Percentiles rank a stretch among this genome's conserved stretches.
Conservation (phyloP, 2,888 invertebrate genomes). For the Pyralis farinalis region DNA sequence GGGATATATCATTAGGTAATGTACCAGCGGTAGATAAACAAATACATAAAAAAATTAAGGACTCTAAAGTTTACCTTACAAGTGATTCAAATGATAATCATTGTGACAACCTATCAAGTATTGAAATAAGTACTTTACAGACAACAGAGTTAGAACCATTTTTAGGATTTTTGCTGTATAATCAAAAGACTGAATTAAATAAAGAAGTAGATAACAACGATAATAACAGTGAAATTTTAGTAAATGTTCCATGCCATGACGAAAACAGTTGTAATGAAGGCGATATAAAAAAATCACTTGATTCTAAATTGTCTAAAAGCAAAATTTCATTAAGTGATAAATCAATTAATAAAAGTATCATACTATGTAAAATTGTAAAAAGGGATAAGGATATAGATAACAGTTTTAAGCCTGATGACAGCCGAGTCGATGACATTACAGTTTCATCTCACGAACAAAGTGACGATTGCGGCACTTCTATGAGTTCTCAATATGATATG, state of each 20-base stretch:
- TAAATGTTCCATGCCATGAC: neutral
- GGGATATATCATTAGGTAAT: too few relatives aligned
- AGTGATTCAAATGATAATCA: too few relatives aligned
- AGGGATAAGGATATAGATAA: too few relatives aligned
- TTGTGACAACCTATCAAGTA: slow-evolving; percentile 6
- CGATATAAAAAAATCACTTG: neutral
- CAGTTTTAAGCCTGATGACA: too few relatives aligned
- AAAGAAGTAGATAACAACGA: neutral
- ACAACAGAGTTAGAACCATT: slow-evolving; percentile 44
- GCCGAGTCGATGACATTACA: neutral
- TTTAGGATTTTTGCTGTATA: slow-evolving; percentile 35
- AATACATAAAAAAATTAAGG: too few relatives aligned
- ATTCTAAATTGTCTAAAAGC: neutral
- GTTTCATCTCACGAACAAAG: neutral
- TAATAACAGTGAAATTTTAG: neutral
- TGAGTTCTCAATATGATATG: slow-evolving; percentile 26
- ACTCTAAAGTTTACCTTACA: too few relatives aligned
- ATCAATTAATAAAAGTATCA: slow-evolving; percentile 3
- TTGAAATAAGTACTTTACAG: slow-evolving; percentile 30
- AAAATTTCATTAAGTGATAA: neutral
- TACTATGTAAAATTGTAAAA: neutral
- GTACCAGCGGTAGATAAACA: too few relatives aligned
- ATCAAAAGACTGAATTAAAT: slow-evolving; percentile 1
- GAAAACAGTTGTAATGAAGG: neutral
- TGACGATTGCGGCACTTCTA: slow-evolving; percentile 8